These are phyloP conservation scores for Girardia tigrina DNA, from an alignment of 2,888 invertebrate genomes.

Conservation along the genomic window DNA sequence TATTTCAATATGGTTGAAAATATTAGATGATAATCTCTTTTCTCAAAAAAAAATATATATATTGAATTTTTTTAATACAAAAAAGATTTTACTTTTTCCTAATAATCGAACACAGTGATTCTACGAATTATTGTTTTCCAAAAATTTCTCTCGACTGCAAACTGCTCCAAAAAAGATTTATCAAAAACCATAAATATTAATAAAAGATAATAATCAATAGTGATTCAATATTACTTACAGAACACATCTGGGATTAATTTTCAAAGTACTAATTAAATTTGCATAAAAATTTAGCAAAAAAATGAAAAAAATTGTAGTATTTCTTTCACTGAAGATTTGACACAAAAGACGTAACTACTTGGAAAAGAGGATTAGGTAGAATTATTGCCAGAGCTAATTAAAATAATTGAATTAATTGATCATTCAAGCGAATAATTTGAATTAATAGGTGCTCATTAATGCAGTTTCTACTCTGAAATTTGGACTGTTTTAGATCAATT, in stretches of 20 bases:
- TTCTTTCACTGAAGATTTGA: conserved; percentile 23
- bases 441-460: conserved; percentile 20
- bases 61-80: too few relatives aligned
- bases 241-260: conserved; percentile 14
- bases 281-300: background rate
- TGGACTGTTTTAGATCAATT: conserved; percentile 11
- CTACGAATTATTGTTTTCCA: too few relatives aligned
- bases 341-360: conserved; percentile 20
- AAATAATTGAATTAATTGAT: conserved; percentile 20
- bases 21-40: too few relatives aligned
- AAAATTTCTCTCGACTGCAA: too few relatives aligned
- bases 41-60: too few relatives aligned
- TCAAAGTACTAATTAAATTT: conserved; percentile 11
- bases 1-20: too few relatives aligned
- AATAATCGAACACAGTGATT: too few relatives aligned
- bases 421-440: conserved; percentile 23
- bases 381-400: conserved; percentile 10
- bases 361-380: conserved; percentile 20
- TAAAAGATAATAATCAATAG: background rate
- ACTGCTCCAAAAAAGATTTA: too few relatives aligned
- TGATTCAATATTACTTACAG: background rate
- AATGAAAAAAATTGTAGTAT: background rate
- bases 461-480: conserved; percentile 20
- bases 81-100: too few relatives aligned
- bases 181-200: too few relatives aligned